Evolutionary conservation across 2,113 vertebrate species (phyloP).

Genomic region (Ursus arctos): DNA sequence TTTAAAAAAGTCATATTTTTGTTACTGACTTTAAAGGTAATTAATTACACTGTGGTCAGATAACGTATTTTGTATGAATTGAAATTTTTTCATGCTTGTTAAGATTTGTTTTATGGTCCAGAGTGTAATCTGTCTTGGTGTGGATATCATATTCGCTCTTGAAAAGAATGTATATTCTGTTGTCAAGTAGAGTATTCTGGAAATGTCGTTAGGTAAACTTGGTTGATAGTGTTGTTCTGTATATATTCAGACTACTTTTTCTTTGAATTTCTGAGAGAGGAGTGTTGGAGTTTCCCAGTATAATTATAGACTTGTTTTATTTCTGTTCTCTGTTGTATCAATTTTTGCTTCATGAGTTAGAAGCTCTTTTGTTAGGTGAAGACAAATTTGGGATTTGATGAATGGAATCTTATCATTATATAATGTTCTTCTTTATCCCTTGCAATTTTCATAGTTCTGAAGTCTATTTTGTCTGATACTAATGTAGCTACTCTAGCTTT

Average conservation of each 20-base stretch:
- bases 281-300: neutral
- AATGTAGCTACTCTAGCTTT: neutral
- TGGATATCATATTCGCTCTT: neutral
- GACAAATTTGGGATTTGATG: neutral
- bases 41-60: neutral
- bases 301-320: neutral
- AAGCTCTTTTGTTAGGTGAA: neutral
- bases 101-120: neutral
- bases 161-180: neutral
- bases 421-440: neutral
- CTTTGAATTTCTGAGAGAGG: slow-evolving; percentile 7
- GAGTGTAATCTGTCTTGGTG: neutral
- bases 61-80: neutral
- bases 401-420: neutral
- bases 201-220: neutral
- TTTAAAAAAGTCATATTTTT: neutral
- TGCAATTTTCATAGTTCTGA: neutral
- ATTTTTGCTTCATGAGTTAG: neutral
- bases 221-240: neutral
- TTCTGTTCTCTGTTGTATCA: neutral
- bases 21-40: neutral
- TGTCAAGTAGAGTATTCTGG: neutral
- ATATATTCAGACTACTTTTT: neutral
- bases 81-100: neutral
- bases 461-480: neutral